Percentiles rank a stretch among this genome's conserved stretches.
Conservation (phyloP, 1,140 invertebrate genomes). For the Papilio dardanus region DNA sequence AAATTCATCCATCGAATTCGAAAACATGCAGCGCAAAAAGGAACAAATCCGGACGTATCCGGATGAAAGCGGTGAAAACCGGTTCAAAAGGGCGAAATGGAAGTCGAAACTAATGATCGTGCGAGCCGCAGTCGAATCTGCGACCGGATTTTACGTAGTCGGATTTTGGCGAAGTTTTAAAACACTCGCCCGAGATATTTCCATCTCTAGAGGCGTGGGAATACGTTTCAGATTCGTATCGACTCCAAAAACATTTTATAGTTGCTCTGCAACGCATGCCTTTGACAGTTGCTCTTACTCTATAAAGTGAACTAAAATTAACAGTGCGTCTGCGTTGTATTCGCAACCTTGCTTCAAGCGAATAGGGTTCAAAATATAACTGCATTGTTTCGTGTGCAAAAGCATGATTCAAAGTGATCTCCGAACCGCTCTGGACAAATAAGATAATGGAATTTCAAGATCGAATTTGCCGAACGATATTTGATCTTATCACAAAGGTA, state of each 20-base stretch:
- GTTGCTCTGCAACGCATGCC: constrained; percentile 49
- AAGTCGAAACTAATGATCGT: constrained; percentile 66
- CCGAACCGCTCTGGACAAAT: constrained; percentile 55
- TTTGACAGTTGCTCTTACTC: constrained; percentile 61
- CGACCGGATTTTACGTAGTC: constrained; percentile 46
- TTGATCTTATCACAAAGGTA: constrained; percentile 39
- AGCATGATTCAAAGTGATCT: constrained; percentile 52
- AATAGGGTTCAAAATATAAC: constrained; percentile 44
- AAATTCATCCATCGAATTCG: constrained; percentile 38
- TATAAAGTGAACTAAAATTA: constrained; percentile 49
- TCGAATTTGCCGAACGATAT: constrained; percentile 53
- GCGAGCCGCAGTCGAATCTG: constrained; percentile 45
- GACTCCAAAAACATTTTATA: constrained; percentile 43
- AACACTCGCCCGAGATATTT: constrained; percentile 11
- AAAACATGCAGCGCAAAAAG: constrained; percentile 38
- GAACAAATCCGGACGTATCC: constrained; percentile 54
- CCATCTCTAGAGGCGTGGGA: not conserved
- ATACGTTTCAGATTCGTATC: constrained; percentile 32
- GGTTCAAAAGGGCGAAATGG: constrained; percentile 55
- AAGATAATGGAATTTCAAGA: constrained; percentile 63
- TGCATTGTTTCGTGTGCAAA: constrained; percentile 24
- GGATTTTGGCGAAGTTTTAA: constrained; percentile 21
- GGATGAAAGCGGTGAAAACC: constrained; percentile 57
- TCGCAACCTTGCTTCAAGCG: constrained; percentile 36
- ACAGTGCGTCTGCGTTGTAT: constrained; percentile 24